Percentiles rank a stretch among this genome's conserved stretches.
These are phyloP conservation scores for Galaxias olidus DNA, from an alignment of 2,797 vertebrate genomes.

Conservation along the genomic window DNA sequence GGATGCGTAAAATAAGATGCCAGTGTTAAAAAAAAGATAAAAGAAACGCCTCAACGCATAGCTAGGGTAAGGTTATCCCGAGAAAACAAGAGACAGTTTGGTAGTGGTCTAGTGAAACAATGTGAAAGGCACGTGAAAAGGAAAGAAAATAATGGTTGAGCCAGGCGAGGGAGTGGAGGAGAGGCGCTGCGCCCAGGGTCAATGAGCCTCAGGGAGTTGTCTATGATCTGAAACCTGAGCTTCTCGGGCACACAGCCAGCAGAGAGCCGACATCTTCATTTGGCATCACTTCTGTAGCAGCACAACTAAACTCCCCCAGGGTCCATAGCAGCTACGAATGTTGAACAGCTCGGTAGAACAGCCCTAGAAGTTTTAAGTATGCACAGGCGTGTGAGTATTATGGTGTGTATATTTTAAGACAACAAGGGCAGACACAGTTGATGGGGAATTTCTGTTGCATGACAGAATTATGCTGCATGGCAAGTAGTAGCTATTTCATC, in stretches of 20 bases:
- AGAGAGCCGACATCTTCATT: slow-evolving; percentile 79
- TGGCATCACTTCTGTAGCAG: slow-evolving; percentile 70
- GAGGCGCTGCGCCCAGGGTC: slow-evolving; percentile 57
- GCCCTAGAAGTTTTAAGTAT: slow-evolving; percentile 78
- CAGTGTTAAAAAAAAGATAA: background rate
- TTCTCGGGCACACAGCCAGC: slow-evolving; percentile 77
- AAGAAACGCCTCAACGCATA: too few species aligned
- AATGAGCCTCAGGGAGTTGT: slow-evolving; percentile 71
- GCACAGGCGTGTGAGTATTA: slow-evolving; percentile 64
- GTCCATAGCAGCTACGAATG: slow-evolving; percentile 85
- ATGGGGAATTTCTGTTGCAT: slow-evolving; percentile 69
- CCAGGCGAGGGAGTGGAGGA: slow-evolving; percentile 50
- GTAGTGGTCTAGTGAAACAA: slow-evolving; percentile 48
- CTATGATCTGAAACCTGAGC: slow-evolving; percentile 74
- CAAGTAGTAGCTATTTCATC: too few species aligned
- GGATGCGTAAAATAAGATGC: background rate
- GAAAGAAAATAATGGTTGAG: slow-evolving; percentile 65
- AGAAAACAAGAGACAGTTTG: too few species aligned
- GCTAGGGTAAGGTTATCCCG: background rate
- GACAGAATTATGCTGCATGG: slow-evolving; percentile 58
- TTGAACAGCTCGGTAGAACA: slow-evolving; percentile 82
- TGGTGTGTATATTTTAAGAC: slow-evolving; percentile 77
- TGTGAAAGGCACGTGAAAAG: slow-evolving; percentile 62
- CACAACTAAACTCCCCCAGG: slow-evolving; percentile 77
- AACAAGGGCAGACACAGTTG: slow-evolving; percentile 79